Evolutionary conservation across 2,113 vertebrate species (phyloP).

Genomic region (Cavia aperea): DNA sequence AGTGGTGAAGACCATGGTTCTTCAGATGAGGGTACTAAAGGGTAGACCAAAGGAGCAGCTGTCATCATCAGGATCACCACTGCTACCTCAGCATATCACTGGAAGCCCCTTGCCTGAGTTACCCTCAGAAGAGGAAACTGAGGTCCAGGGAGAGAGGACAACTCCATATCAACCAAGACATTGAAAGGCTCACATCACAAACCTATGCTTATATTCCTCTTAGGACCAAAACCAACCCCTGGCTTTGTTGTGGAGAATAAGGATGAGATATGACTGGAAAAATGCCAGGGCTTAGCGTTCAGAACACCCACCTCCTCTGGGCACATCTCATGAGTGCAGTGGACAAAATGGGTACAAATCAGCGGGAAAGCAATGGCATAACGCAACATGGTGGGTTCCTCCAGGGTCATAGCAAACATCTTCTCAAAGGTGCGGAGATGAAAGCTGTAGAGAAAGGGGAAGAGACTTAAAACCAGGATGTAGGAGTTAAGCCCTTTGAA

Average conservation of each 20-base stretch:
- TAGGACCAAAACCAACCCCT: slow-evolving; percentile 6
- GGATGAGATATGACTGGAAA: background rate
- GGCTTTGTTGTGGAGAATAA: background rate
- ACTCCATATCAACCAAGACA: background rate
- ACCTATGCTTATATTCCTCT: background rate
- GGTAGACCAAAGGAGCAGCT: background rate
- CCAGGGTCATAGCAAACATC: slow-evolving; percentile 82
- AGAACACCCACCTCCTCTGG: slow-evolving; percentile 89
- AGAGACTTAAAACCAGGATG: background rate
- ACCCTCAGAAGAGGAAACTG: background rate
- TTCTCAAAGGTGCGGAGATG: slow-evolving; percentile 85
- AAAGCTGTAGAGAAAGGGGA: slow-evolving; percentile 75
- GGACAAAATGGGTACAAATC: slow-evolving; percentile 83
- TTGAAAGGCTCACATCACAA: background rate
- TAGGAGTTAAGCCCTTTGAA: background rate
- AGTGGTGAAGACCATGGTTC: slow-evolving; percentile 80
- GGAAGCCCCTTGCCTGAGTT: background rate
- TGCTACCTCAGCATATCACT: background rate
- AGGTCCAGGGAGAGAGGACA: background rate
- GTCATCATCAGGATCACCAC: background rate
- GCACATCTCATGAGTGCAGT: slow-evolving; percentile 82
- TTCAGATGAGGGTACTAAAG: slow-evolving; percentile 78
- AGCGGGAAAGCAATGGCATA: slow-evolving; percentile 86
- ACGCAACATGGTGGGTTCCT: slow-evolving; percentile 82
- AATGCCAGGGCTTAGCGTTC: background rate